Evolutionary conservation across 35 echinoderm and acorn worm genomes (phyloP).

Genomic region (Diadema setosum): DNA sequence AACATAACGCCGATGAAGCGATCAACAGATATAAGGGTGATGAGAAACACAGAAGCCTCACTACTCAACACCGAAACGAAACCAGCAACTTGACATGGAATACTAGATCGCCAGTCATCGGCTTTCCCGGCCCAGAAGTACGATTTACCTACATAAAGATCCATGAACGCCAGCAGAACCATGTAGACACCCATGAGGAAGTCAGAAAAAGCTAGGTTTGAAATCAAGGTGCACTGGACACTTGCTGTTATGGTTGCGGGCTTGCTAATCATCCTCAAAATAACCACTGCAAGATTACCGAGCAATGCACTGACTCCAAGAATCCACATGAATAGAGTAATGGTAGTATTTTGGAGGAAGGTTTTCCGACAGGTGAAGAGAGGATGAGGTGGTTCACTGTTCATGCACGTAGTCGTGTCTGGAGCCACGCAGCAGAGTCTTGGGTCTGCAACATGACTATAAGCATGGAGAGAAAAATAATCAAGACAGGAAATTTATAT

Average conservation of each 20-base stretch:
- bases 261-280: not conserved
- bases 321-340: conserved; percentile 50
- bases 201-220: conserved; percentile 42
- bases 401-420: not conserved
- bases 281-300: conserved; percentile 26
- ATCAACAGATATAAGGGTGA: conserved; percentile 63
- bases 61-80: conserved; percentile 54
- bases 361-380: conserved; percentile 36
- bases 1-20: conserved; percentile 46
- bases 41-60: conserved; percentile 58
- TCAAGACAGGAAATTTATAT: too few relatives aligned
- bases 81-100: conserved; percentile 50
- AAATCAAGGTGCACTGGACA: conserved; percentile 23
- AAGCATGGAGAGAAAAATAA: too few relatives aligned
- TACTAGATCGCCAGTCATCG: conserved; percentile 5
- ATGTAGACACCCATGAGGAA: conserved; percentile 55
- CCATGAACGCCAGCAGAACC: conserved; percentile 18
- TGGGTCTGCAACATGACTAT: not conserved
- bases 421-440: not conserved
- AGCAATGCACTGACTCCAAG: conserved; percentile 48
- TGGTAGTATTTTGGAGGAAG: not conserved
- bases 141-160: not conserved
- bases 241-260: not conserved
- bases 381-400: not conserved
- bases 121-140: conserved; percentile 9